phyloP scores from a whole-genome alignment of 2,797 vertebrate genomes.

The Xyrichtys novacula region DNA sequence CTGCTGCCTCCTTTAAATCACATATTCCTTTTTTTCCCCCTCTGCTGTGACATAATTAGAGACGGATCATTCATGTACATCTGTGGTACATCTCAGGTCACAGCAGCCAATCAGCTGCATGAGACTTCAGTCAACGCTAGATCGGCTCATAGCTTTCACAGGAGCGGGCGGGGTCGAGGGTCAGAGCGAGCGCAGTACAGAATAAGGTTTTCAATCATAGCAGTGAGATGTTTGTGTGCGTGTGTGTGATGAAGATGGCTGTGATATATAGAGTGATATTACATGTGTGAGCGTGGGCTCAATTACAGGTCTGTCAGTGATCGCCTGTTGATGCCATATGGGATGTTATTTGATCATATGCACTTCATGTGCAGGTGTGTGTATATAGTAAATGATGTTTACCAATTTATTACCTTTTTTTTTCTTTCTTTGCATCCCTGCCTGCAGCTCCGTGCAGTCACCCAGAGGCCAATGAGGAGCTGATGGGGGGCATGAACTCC shows the following conservation, averaged over 20 bases:
- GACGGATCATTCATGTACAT: conserved; percentile 14
- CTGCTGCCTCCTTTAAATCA: neutral
- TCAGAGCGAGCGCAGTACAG: conserved; percentile 1
- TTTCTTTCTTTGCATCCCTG: neutral
- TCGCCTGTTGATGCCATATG: neutral
- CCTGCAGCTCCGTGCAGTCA: conserved; percentile 31
- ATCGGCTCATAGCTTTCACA: conserved; percentile 33
- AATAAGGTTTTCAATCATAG: conserved; percentile 27
- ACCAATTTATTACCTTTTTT: too few species aligned
- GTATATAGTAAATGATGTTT: neutral
- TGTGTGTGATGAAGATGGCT: neutral
- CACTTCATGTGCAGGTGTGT: neutral
- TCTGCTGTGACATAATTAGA: conserved; percentile 13
- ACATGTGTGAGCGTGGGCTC: neutral
- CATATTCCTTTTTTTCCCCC: neutral
- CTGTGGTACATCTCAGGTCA: conserved; percentile 18
- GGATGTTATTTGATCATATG: conserved; percentile 1
- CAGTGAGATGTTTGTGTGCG: neutral
- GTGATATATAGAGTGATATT: too few species aligned
- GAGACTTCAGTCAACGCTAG: conserved; percentile 35
- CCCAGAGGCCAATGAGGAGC: conserved; percentile 7
- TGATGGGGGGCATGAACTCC: conserved; percentile 47
- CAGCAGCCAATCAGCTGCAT: conserved; percentile 10
- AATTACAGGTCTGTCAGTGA: neutral
- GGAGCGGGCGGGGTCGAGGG: neutral